These are phyloP conservation scores for Channallabes apus DNA, from an alignment of 2,797 vertebrate genomes.

Conservation along the genomic window DNA sequence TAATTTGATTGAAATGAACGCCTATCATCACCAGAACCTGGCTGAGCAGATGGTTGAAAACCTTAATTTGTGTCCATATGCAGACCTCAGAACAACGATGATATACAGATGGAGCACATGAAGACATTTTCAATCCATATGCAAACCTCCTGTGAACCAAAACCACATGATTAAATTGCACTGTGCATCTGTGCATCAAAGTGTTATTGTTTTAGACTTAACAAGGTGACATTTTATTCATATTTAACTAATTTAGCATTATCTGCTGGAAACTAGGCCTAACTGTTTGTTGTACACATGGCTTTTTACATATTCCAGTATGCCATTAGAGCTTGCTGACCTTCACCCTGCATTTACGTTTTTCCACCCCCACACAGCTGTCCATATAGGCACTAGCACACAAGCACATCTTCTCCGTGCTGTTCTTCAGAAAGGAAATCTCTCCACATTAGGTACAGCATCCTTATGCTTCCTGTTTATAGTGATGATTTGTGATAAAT, in stretches of 20 bases:
- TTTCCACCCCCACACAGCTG: slow-evolving; percentile 38
- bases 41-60: slow-evolving; percentile 36
- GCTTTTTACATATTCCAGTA: neutral
- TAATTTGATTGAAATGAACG: neutral
- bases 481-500: slow-evolving; percentile 36
- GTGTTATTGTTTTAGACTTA: slow-evolving; percentile 7
- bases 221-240: neutral
- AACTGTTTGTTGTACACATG: neutral
- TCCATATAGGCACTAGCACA: slow-evolving; percentile 36
- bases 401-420: slow-evolving; percentile 38
- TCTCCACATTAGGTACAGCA: slow-evolving; percentile 58
- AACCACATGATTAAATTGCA: slow-evolving; percentile 4
- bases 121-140: slow-evolving; percentile 19
- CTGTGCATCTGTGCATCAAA: slow-evolving; percentile 7
- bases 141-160: slow-evolving; percentile 25
- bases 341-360: slow-evolving; percentile 22
- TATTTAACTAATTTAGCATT: neutral
- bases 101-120: slow-evolving; percentile 28
- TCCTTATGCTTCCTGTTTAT: slow-evolving; percentile 73
- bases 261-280: neutral
- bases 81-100: neutral
- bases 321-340: slow-evolving; percentile 9
- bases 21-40: neutral
- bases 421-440: slow-evolving; percentile 61
- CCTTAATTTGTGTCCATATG: slow-evolving; percentile 21